Conservation (phyloP, 2,797 vertebrate species). For the Pyrocephalus nanus region DNA sequence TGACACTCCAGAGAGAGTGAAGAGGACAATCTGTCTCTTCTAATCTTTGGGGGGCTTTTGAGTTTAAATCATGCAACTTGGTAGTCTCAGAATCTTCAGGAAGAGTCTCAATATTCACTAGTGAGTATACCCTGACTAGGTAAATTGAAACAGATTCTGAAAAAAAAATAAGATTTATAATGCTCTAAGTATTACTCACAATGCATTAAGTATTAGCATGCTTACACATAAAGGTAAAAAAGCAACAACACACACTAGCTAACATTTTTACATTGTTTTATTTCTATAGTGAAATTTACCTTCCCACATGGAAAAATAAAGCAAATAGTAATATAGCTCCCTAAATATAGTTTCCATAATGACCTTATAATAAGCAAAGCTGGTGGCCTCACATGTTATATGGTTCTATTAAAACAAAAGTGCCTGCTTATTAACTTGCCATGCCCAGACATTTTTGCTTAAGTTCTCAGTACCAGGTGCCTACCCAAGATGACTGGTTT, state of each 20-base stretch:
- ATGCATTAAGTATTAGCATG: constrained; percentile 58
- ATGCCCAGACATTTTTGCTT: neutral
- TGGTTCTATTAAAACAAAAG: constrained; percentile 8
- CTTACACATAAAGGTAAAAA: constrained; percentile 69
- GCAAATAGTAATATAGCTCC: constrained; percentile 62
- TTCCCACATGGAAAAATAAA: constrained; percentile 72
- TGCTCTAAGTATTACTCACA: constrained; percentile 53
- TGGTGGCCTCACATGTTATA: constrained; percentile 50
- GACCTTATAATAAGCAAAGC: constrained; percentile 64
- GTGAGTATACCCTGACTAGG: neutral
- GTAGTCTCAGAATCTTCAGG: neutral
- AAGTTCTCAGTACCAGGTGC: neutral
- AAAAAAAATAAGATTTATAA: neutral
- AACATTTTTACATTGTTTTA: constrained; percentile 69
- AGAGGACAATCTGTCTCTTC: neutral
- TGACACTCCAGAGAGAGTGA: neutral
- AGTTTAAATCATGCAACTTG: neutral
- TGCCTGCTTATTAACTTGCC: constrained; percentile 37
- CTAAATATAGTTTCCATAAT: constrained; percentile 70
- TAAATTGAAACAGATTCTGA: constrained; percentile 4
- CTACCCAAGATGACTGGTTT: neutral
- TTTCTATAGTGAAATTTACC: constrained; percentile 66
- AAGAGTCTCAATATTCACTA: neutral
- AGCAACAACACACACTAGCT: constrained; percentile 55
- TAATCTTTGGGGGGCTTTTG: neutral